A percentile compares a stretch with the other conserved stretches of the same genome.
Conservation (phyloP, 2,888 invertebrate species). For the Philereme vetulata region DNA sequence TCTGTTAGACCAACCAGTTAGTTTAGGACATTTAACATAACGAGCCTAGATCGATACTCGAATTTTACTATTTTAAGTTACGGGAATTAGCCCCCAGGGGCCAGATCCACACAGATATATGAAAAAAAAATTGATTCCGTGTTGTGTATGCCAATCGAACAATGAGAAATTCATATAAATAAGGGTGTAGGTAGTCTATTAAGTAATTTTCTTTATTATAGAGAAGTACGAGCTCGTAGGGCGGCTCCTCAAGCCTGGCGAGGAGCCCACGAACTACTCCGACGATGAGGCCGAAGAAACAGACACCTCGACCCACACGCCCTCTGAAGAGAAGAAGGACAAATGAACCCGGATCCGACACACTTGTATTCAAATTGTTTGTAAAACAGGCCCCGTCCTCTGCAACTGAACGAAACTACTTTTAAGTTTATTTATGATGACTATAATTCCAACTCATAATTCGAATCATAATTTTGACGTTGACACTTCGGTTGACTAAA, state of each 20-base stretch:
- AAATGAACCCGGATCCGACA: slow-evolving; percentile 47
- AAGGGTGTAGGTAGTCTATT: background rate
- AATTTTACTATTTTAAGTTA: too few relatives aligned
- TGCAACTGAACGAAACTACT: slow-evolving; percentile 1
- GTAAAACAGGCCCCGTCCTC: slow-evolving; percentile 8
- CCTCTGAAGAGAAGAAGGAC: slow-evolving; percentile 64
- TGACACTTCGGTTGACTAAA: too few relatives aligned
- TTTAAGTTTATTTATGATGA: background rate
- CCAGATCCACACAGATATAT: too few relatives aligned
- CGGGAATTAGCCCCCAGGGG: too few relatives aligned
- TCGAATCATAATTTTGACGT: too few relatives aligned
- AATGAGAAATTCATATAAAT: too few relatives aligned
- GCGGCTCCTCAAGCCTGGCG: slow-evolving; percentile 94
- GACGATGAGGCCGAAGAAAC: slow-evolving; percentile 90
- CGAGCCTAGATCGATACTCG: too few relatives aligned
- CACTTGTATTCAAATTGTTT: slow-evolving; percentile 25
- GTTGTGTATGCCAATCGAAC: too few relatives aligned
- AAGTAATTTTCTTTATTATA: slow-evolving; percentile 67
- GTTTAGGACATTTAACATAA: too few relatives aligned
- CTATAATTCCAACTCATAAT: background rate
- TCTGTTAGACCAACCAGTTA: too few relatives aligned
- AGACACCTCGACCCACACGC: slow-evolving; percentile 60
- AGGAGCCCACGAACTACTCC: slow-evolving; percentile 94
- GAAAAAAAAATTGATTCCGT: too few relatives aligned
- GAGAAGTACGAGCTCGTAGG: slow-evolving; percentile 98